Evolutionary conservation across 2,797 vertebrate genomes (phyloP).

Genomic region (Nothura maculosa): DNA sequence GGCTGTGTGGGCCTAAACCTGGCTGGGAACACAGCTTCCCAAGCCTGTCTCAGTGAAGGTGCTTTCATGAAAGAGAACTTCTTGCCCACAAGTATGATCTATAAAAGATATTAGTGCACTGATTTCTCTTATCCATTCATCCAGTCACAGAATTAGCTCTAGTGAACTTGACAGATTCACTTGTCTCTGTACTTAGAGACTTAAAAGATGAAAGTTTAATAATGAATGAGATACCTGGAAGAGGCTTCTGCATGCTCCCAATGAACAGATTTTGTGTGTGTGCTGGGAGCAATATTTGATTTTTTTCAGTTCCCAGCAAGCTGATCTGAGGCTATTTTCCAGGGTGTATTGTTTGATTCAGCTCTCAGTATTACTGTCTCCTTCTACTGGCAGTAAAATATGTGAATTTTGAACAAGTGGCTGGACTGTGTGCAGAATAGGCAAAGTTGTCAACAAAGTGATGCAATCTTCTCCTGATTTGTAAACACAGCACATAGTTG

Average conservation of each 20-base stretch:
- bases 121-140: background rate
- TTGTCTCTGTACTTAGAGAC: background rate
- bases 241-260: background rate
- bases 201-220: background rate
- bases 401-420: background rate
- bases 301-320: background rate
- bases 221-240: background rate
- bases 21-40: background rate
- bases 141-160: background rate
- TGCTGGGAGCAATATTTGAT: background rate
- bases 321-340: background rate
- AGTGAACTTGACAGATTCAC: background rate
- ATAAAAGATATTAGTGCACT: background rate
- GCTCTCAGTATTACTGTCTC: background rate
- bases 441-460: background rate
- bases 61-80: background rate
- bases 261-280: background rate
- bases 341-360: background rate
- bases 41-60: background rate
- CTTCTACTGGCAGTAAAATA: background rate
- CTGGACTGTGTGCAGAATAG: background rate
- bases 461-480: background rate
- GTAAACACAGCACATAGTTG: background rate
- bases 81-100: background rate
- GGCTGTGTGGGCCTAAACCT: background rate